A percentile compares a stretch with the other conserved stretches of the same genome.
Evolutionary conservation across 2,888 invertebrate genomes (phyloP).

Genomic region (Orthosia gracilis): DNA sequence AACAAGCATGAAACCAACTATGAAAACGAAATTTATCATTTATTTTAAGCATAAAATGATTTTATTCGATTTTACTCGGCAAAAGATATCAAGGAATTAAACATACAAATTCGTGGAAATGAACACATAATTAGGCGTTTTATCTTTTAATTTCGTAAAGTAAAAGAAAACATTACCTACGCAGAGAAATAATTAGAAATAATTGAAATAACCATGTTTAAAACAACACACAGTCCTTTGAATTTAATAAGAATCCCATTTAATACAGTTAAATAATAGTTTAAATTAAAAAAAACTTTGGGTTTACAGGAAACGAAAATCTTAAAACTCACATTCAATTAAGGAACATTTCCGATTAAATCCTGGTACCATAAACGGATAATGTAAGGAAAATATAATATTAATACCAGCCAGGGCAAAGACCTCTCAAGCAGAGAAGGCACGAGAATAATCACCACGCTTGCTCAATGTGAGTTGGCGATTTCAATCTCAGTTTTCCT

Average conservation of each 20-base stretch:
- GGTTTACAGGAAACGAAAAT: neutral
- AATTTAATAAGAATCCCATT: neutral
- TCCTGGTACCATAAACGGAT: slow-evolving; percentile 11
- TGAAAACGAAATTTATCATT: too few species aligned
- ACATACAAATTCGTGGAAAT: neutral
- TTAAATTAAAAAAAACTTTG: slow-evolving; percentile 1
- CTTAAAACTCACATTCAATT: neutral
- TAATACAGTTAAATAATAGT: slow-evolving; percentile 1
- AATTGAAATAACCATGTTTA: neutral
- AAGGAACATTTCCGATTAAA: slow-evolving; percentile 6
- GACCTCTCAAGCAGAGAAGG: too few species aligned
- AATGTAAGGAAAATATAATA: slow-evolving; percentile 3
- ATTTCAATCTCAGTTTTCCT: too few species aligned
- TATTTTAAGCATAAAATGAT: neutral
- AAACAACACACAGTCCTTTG: slow-evolving; percentile 4
- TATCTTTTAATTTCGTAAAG: slow-evolving; percentile 30
- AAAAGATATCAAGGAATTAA: neutral
- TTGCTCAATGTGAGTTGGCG: too few species aligned
- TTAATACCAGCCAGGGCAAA: too few species aligned
- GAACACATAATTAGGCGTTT: neutral
- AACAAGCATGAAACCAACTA: too few species aligned
- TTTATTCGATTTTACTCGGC: neutral
- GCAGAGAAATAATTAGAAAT: neutral
- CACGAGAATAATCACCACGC: too few species aligned
- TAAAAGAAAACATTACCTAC: slow-evolving; percentile 16